These are phyloP conservation scores for Dreissena rostriformis DNA, from an alignment of 1,140 invertebrate genomes.

Conservation along the genomic window DNA sequence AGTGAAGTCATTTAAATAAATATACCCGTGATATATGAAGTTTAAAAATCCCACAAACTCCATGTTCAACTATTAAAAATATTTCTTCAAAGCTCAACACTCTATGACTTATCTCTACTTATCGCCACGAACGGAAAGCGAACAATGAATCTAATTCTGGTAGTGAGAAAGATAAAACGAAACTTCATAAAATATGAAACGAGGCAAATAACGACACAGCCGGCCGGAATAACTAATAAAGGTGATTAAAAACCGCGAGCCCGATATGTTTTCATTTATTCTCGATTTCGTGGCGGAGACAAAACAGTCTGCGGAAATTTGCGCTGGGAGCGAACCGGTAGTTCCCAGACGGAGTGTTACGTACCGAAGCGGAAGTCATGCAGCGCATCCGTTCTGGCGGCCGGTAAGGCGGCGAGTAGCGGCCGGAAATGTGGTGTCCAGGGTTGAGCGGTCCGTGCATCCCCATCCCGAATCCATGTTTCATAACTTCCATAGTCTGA, in stretches of 20 bases:
- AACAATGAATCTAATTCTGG: conserved; percentile 7
- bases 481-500: conserved; percentile 65
- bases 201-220: conserved; percentile 65
- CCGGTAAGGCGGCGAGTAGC: conserved; percentile 73
- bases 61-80: too few relatives aligned
- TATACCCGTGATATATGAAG: too few relatives aligned
- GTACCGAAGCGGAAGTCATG: conserved; percentile 71
- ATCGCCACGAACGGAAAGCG: neutral
- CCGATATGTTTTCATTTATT: conserved; percentile 55
- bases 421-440: conserved; percentile 66
- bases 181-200: conserved; percentile 77
- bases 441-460: conserved; percentile 67
- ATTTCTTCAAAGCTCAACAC: too few relatives aligned
- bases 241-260: conserved; percentile 64
- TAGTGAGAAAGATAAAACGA: conserved; percentile 52
- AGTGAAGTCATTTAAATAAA: too few relatives aligned
- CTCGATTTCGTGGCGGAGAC: conserved; percentile 40
- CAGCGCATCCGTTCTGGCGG: conserved; percentile 73
- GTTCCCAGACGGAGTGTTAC: conserved; percentile 41
- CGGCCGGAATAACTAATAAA: conserved; percentile 69
- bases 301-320: conserved; percentile 44
- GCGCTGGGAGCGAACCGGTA: conserved; percentile 33
- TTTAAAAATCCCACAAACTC: too few relatives aligned
- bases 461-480: conserved; percentile 61
- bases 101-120: too few relatives aligned